Evolutionary conservation across 2,113 vertebrate species (phyloP).

Genomic region (Ibidorhyncha struthersii): DNA sequence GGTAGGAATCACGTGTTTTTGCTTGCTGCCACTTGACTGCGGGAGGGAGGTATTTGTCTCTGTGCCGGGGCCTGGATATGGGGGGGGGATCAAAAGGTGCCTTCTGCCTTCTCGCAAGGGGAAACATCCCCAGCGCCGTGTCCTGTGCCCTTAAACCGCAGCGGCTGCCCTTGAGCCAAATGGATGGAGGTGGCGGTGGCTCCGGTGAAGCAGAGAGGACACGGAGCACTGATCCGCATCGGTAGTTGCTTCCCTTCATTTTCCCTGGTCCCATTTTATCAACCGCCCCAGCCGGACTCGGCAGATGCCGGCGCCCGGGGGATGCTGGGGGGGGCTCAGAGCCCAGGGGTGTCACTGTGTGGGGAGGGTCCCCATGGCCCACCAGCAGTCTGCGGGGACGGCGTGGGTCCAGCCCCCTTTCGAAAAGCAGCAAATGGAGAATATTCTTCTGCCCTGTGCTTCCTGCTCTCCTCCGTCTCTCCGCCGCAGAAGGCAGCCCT

Average conservation of each 20-base stretch:
- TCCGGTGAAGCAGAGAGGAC: not conserved
- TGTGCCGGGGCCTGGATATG: fast-evolving
- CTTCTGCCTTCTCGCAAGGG: not conserved
- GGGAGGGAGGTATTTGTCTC: not conserved
- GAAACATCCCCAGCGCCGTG: fast-evolving
- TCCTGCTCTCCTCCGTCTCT: not conserved
- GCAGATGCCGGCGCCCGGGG: fast-evolving
- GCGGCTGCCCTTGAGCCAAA: not conserved
- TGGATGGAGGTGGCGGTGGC: not conserved
- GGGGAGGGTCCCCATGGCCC: not conserved
- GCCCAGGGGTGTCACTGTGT: fast-evolving
- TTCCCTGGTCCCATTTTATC: fast-evolving
- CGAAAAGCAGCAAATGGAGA: not conserved
- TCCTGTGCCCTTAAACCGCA: not conserved
- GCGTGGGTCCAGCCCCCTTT: fast-evolving
- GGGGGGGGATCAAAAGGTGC: not conserved
- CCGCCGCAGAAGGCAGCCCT: not conserved
- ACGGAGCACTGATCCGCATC: not conserved
- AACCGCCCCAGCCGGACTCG: fast-evolving
- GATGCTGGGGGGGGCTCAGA: fast-evolving
- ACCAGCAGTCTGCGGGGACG: fast-evolving
- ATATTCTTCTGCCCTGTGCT: not conserved
- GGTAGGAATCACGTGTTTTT: fast-evolving
- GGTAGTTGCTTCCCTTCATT: not conserved
- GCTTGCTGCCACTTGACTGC: fast-evolving